Evolutionary conservation across 1,140 invertebrate species (phyloP), one percentile per base, ranked within the genome.

Genomic region (Agrilus planipennis): DNA sequence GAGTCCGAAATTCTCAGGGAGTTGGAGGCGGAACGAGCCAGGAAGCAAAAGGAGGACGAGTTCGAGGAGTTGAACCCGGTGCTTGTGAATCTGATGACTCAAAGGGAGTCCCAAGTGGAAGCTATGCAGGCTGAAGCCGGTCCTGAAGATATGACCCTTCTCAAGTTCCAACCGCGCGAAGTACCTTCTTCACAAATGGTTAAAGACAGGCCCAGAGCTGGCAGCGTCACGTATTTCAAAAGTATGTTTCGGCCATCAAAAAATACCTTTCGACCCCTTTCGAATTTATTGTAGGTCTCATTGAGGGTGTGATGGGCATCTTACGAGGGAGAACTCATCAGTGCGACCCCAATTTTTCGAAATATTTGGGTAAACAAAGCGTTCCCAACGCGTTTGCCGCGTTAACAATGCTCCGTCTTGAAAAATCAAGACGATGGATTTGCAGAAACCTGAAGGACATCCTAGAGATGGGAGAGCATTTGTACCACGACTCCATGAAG

Each of bases 381-480:
- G 31, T 57, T 5, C 49, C 46, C 1, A 57, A 58, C 36, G 57
- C 54, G 1, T 28, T 61, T 3, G 49, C 52, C 0, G 51, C 57
- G 10, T 19, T 59, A 1, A 46, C 53, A 12, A 59, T 58, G 52
- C 34, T 59, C 4, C 29, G 54, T 11, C 21, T 49, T 2, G 36
- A 43, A 20, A 56, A 52, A 31, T 46, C 57, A 0, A 51, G 47
- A 29, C 20, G 45, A 15, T 61, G 58, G 58, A 47, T 54, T 1
- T 49, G 47, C 4, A 49, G 40, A n/a, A 45, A 50, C 9, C n/a
- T 59, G 1, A 52, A 57, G 27, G 52, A 48, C 7, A 45, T 57
- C 14, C 39, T 61, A 3, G 42, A 48, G 34, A 41, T 51, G 11
- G 58, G 58, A 10, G 52, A 57, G 12, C 19, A 18, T 0, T 46